A percentile compares a stretch with the other conserved stretches of the same genome.
These are phyloP conservation scores for Quiscalus mexicanus DNA, from an alignment of 2,113 vertebrate species.

Conservation along the genomic window DNA sequence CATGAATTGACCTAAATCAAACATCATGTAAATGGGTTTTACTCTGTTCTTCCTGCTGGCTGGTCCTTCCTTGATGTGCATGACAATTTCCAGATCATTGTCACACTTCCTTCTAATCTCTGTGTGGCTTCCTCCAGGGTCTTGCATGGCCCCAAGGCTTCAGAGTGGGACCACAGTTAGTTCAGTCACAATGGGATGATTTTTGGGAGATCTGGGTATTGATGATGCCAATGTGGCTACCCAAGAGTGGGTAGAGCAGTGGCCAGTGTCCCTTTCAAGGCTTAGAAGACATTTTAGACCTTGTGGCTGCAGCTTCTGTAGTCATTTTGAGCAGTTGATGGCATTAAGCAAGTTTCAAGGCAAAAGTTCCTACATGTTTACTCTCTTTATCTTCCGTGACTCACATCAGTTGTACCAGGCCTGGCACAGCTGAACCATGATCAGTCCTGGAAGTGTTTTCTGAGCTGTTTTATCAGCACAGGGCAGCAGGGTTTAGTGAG, in stretches of 20 bases:
- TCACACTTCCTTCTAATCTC: not conserved
- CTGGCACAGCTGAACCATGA: constrained; percentile 6
- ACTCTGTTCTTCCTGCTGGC: not conserved
- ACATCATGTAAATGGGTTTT: not conserved
- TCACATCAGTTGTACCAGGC: not conserved
- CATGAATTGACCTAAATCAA: not conserved
- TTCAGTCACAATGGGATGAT: not conserved
- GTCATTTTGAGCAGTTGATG: not conserved
- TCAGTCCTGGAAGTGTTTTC: not conserved
- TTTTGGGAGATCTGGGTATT: not conserved
- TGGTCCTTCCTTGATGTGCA: not conserved
- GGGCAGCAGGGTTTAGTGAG: constrained; percentile 4
- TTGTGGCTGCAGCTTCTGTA: not conserved
- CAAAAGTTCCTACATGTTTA: constrained; percentile 24
- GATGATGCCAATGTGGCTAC: not conserved
- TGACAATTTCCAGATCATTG: not conserved
- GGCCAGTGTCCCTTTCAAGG: not conserved
- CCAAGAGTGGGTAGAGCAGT: not conserved
- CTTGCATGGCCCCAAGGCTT: not conserved
- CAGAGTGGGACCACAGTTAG: accelerated
- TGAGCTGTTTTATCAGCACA: not conserved
- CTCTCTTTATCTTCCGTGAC: not conserved
- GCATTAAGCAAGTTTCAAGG: not conserved
- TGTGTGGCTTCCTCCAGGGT: not conserved
- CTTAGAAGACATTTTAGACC: not conserved